phyloP scores from a whole-genome alignment of 2,113 vertebrate species.

The Caretta caretta region DNA sequence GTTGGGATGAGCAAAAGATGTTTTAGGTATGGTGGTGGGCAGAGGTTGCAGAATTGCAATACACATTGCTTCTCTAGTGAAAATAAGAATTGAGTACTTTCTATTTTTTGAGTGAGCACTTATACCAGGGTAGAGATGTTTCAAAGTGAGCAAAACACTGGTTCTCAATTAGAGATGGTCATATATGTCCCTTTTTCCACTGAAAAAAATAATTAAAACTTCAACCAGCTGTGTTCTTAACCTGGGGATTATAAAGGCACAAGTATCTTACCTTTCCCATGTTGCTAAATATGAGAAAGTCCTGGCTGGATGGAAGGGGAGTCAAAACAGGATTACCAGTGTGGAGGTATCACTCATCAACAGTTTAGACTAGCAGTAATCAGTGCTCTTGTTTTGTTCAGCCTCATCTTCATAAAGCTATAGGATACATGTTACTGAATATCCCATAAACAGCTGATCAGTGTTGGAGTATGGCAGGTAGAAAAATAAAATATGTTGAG shows the following conservation, averaged over 20 bases:
- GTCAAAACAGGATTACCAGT: not conserved
- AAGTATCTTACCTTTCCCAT: not conserved
- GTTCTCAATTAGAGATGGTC: too few relatives aligned
- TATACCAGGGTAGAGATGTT: not conserved
- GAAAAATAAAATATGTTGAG: conserved; percentile 25
- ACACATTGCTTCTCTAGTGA: not conserved
- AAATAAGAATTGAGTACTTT: not conserved
- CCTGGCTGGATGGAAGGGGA: not conserved
- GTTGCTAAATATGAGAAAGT: not conserved
- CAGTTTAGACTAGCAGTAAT: not conserved
- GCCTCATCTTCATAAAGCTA: not conserved
- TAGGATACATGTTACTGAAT: not conserved
- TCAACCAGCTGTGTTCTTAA: too few relatives aligned
- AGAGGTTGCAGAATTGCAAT: not conserved
- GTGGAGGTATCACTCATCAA: rapidly evolving
- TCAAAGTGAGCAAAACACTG: conserved; percentile 38
- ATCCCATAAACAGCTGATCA: not conserved
- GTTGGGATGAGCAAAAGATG: not conserved
- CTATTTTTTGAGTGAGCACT: conserved; percentile 11
- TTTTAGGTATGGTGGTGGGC: not conserved
- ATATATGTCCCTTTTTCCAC: too few relatives aligned
- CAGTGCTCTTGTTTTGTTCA: not conserved
- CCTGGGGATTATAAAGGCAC: not conserved
- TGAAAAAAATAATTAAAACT: too few relatives aligned
- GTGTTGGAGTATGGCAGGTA: not conserved